Base-by-base conservation (phyloP, 2,888 invertebrate species). In the Pemphredon lugubris region DNA sequence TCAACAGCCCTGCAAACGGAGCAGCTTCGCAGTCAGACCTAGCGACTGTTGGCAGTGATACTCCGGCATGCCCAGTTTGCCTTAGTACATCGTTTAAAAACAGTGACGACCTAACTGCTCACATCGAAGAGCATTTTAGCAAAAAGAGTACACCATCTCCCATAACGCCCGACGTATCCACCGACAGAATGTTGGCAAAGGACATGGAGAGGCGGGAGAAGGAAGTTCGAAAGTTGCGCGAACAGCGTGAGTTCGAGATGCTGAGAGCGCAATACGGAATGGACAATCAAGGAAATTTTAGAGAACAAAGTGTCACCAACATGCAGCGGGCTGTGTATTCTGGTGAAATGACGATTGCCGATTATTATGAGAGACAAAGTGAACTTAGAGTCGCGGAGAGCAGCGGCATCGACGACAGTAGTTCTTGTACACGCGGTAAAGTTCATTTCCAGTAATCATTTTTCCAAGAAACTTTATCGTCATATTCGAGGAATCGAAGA, bases 181-280 rank as follows among this genome's bases (percentile, higher is more conserved):
- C 83, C 14, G 92, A 92, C 82, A 88, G 91, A 54, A 73, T 92
- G 72, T 81, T 92, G 16, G 92, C 92, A 0, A 90, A 91, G 58
- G 92, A 92, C 79, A 90, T 92, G 81, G 92, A 92, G 73, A 90
- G 91, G 75, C 88, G 91, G 44, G 89, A 94, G 72, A 91, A 92
- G 69, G 95, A 95, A 85, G 95, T 95, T 0, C 92, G 94, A 79
- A 92, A 93, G 77, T 92, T 93, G 73, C 91, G 95, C 20, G 96
- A 96, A 84, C 94, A 96, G 84, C 92, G 94, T 45, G 96, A 96
- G 87, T 96, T 96, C 87, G 95, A 96, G 84, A 90, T 95, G 90
- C 88, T 96, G 34, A 90, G 94, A 86, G 96, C 96, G 1, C 95
- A 96, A 87, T 96, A 96, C 84, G 96, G 96, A 1, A 96, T 97